Base-by-base conservation (phyloP, 2,113 vertebrate species). In the Percina caprodes region DNA sequence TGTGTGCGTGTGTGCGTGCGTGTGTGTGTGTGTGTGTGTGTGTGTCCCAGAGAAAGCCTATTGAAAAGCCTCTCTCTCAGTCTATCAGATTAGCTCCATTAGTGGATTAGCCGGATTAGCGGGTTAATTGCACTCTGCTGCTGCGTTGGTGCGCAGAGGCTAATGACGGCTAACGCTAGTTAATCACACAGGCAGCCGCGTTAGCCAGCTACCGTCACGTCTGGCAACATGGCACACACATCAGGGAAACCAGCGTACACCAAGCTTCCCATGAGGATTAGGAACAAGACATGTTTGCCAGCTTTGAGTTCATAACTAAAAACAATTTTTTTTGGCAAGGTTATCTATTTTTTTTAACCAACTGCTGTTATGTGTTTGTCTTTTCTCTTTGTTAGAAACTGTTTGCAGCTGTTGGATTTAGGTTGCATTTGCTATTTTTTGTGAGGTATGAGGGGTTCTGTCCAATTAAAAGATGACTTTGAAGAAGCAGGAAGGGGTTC, bases 51-150 rank as follows among this genome's bases (percentile, higher is more conserved):
- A 77, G 77, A 91, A 77, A 88, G 67, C 88, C 89, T 56, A 83
- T 79, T 89, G 84, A 93, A 85, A 85, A 90, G 77, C 76, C 80
- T 75, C 86, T 82, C 87, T 90, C 82, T 42, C 90, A 93, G 83
- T 93, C 90, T 84, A 92, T 94, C 92, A 93, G 92, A 93, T 94
- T 94, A 94, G 92, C 91, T 92, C 88, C 80, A 93, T 93, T 93
- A 93, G 91, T 87, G 92, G 93, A 93, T 94, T 93, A 93, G 90
- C 88, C 61, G 91, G 93, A 94, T 94, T 94, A 93, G 90, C 89
- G 90, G 86, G 90, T 93, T 94, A 94, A 94, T 93, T 94, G 92
- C 90, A 76, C 92, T 92, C 92, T 91, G 91, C 87, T 91, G 90
- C 80, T 89, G 93, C 91, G 86, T 91, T 88, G 91, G 74, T 83